A percentile compares a stretch with the other conserved stretches of the same genome.
Conservation (phyloP, 1,140 invertebrate species). For the Thalassaphorura encarpata region DNA sequence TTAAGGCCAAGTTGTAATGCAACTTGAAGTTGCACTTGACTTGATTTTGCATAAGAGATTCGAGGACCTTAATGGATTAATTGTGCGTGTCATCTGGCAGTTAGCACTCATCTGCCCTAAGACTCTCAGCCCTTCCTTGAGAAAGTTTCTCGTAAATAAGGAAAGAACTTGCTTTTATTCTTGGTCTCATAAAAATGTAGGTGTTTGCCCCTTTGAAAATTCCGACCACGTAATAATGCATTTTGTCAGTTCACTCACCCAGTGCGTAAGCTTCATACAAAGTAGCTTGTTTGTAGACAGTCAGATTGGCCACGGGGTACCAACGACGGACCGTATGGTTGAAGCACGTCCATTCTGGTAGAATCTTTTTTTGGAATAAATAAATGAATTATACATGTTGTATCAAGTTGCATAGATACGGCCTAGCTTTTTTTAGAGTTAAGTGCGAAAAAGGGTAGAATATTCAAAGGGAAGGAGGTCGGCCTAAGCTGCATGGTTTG, state of each 20-base stretch:
- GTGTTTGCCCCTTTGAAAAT: neutral
- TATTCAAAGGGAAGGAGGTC: neutral
- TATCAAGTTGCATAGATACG: no score
- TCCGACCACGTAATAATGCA: no score
- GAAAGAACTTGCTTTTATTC: no score
- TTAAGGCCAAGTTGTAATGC: neutral
- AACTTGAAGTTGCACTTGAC: neutral
- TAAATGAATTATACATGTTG: neutral
- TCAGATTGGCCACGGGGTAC: conserved; percentile 51
- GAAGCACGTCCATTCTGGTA: conserved; percentile 40
- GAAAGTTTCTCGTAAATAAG: no score
- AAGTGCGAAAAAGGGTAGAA: neutral
- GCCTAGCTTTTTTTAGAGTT: no score
- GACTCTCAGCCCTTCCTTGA: no score
- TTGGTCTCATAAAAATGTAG: neutral
- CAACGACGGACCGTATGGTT: conserved; percentile 44
- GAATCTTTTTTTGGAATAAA: conserved; percentile 36
- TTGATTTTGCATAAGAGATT: neutral
- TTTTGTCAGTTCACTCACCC: conserved; percentile 37
- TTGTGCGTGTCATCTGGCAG: no score
- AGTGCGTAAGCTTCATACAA: conserved; percentile 51
- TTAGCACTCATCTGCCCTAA: no score
- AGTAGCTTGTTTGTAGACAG: conserved; percentile 44
- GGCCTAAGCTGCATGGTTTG: neutral
- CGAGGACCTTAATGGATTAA: no score